Evolutionary conservation across 2,113 vertebrate genomes (phyloP).

Genomic region (Oryzias javanicus): DNA sequence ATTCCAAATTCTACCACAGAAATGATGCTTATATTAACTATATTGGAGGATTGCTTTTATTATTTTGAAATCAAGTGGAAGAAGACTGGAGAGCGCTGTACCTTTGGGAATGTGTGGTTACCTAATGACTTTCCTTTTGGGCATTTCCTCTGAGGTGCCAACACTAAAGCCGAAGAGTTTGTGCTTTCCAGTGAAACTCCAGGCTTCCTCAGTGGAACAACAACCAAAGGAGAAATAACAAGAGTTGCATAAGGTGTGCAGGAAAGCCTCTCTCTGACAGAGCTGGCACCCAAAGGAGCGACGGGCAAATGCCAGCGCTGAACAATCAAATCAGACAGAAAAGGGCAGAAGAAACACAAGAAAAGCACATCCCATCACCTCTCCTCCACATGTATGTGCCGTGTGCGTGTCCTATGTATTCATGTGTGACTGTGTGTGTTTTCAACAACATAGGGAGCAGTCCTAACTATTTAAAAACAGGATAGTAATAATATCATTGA

Average conservation of each 20-base stretch:
- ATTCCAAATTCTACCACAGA: no score
- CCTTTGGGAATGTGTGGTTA: conserved; percentile 3
- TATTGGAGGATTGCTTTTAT: no score
- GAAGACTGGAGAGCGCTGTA: no score
- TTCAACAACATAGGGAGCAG: conserved; percentile 27
- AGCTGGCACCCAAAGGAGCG: conserved; percentile 53
- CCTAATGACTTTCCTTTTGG: background rate
- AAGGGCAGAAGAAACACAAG: conserved; percentile 34
- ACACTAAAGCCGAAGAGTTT: conserved; percentile 2
- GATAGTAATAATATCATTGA: conserved; percentile 39
- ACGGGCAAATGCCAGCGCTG: conserved; percentile 26
- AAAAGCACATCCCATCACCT: conserved; percentile 41
- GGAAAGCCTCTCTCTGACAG: conserved; percentile 30
- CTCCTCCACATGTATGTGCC: conserved; percentile 34
- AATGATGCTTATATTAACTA: no score
- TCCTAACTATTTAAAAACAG: conserved; percentile 28
- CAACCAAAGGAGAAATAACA: conserved; percentile 20
- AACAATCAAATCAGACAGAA: background rate
- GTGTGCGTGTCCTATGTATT: conserved; percentile 10
- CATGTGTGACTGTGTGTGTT: conserved; percentile 16
- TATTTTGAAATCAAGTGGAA: no score
- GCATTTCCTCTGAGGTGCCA: background rate
- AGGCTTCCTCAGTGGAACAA: conserved; percentile 11
- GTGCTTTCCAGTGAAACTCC: conserved; percentile 11
- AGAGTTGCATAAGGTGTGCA: conserved; percentile 60